phyloP scores from a whole-genome alignment of 2,797 vertebrate species.

The Anabas testudineus region DNA sequence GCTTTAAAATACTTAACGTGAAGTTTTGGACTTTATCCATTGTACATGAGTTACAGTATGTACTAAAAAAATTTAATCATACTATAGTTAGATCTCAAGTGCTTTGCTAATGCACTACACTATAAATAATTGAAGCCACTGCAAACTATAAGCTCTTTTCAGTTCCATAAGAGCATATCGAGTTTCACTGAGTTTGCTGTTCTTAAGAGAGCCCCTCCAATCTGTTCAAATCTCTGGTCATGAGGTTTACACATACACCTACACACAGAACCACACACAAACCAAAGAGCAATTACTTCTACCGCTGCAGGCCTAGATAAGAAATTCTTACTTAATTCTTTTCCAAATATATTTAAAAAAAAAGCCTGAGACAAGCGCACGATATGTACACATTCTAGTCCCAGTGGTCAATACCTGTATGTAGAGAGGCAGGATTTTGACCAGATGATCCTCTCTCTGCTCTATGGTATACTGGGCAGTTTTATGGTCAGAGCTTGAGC shows the following conservation, averaged over 20 bases:
- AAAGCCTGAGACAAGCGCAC: constrained; percentile 10
- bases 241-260: constrained; percentile 39
- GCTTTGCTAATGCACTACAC: constrained; percentile 36
- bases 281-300: constrained; percentile 45
- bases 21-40: constrained; percentile 30
- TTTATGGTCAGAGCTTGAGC: constrained; percentile 32
- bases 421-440: constrained; percentile 75
- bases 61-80: constrained; percentile 7
- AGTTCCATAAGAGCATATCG: constrained; percentile 63
- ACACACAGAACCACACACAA: constrained; percentile 16
- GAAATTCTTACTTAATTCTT: neutral
- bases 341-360: constrained; percentile 16
- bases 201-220: constrained; percentile 47
- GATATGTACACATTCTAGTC: neutral
- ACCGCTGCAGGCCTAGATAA: constrained; percentile 26
- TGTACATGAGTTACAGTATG: constrained; percentile 2
- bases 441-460: constrained; percentile 66
- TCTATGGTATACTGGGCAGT: constrained; percentile 26
- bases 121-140: constrained; percentile 55
- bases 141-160: constrained; percentile 23
- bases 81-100: constrained; percentile 6
- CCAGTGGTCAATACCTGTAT: constrained; percentile 76
- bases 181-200: constrained; percentile 60
- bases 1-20: neutral
- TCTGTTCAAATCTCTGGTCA: constrained; percentile 69